Evolutionary conservation across 1,140 invertebrate genomes (phyloP).

Genomic region (Dryas iulia): DNA sequence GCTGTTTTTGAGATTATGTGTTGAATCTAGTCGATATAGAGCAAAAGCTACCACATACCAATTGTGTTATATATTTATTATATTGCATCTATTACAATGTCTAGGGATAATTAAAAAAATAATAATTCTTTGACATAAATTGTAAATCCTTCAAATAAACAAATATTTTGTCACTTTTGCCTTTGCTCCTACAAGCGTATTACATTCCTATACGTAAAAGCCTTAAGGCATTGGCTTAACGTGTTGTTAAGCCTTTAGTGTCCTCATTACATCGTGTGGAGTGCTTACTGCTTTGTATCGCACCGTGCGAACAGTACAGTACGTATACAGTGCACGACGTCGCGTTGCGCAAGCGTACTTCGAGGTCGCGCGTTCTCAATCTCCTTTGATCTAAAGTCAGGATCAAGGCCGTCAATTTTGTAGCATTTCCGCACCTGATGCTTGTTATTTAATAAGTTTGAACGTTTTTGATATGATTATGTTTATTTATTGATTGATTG

Average conservation of each 20-base stretch:
- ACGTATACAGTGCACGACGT: not conserved
- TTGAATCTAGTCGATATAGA: too few species aligned
- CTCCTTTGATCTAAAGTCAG: slow-evolving; percentile 47
- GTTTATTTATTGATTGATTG: not conserved
- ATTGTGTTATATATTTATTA: too few species aligned
- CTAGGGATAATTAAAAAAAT: too few species aligned
- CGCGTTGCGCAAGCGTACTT: slow-evolving; percentile 21
- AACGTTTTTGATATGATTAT: not conserved
- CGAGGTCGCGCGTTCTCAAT: slow-evolving; percentile 30
- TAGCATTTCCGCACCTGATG: not conserved
- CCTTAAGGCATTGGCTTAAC: not conserved
- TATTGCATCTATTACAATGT: too few species aligned
- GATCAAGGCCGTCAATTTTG: slow-evolving; percentile 49
- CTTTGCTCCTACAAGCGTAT: too few species aligned
- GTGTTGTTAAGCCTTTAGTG: not conserved
- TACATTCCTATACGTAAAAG: not conserved
- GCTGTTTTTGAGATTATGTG: too few species aligned
- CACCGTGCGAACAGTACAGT: not conserved
- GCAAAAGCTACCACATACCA: too few species aligned
- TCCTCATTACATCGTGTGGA: slow-evolving; percentile 10
- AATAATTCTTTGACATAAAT: too few species aligned
- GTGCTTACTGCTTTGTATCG: not conserved
- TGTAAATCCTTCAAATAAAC: too few species aligned
- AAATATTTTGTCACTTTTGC: too few species aligned
- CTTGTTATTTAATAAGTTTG: slow-evolving; percentile 2